Percentiles rank a stretch among this genome's conserved stretches.
Evolutionary conservation across 2,888 invertebrate genomes (phyloP).

Genomic region (Periphyllus acericola): DNA sequence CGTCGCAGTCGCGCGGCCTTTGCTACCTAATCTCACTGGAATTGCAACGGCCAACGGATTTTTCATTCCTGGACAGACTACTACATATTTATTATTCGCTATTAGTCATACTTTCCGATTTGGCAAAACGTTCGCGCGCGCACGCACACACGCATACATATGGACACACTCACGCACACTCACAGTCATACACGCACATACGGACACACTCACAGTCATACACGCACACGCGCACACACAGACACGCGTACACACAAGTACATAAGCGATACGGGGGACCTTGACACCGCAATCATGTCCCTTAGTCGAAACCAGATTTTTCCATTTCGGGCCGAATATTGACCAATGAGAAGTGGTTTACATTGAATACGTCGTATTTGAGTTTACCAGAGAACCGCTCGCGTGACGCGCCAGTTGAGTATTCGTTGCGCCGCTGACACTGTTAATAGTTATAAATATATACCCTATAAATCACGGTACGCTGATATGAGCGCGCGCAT

Average conservation of each 20-base stretch:
- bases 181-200: too few species aligned
- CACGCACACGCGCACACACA: too few species aligned
- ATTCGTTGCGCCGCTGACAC: conserved; percentile 20
- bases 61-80: not conserved
- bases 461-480: conserved; percentile 25
- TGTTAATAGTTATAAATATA: conserved; percentile 52
- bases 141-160: too few species aligned
- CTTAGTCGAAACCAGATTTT: conserved; percentile 43
- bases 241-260: not conserved
- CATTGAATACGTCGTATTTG: conserved; percentile 33
- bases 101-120: conserved; percentile 1
- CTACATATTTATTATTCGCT: not conserved
- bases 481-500: not conserved
- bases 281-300: conserved; percentile 29
- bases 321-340: conserved; percentile 36
- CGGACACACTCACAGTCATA: too few species aligned
- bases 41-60: not conserved
- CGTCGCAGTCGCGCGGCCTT: not conserved
- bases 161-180: too few species aligned
- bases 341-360: conserved; percentile 35
- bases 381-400: conserved; percentile 2
- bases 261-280: not conserved
- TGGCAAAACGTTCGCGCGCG: not conserved
- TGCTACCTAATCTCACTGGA: not conserved
- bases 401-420: conserved; percentile 8